A percentile compares a stretch with the other conserved stretches of the same genome.
Conservation (phyloP, 2,113 vertebrate species). For the Heterochromis multidens region DNA sequence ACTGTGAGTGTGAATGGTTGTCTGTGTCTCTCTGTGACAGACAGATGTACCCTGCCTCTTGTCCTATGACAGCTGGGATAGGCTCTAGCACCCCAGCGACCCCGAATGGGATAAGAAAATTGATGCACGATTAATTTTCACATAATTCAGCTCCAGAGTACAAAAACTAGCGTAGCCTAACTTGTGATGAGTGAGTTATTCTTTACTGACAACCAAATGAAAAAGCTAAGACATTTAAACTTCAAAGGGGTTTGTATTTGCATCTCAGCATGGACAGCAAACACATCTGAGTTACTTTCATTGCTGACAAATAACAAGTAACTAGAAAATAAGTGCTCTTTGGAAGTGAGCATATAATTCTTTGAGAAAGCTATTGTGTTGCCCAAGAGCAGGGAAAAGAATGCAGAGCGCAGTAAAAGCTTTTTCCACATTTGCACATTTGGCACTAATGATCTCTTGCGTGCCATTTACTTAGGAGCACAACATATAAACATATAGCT, state of each 20-base stretch:
- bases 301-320: not conserved
- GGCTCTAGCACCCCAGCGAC: too few relatives aligned
- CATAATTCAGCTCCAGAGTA: not conserved
- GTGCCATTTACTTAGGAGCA: not conserved
- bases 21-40: not conserved
- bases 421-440: not conserved
- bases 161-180: not conserved
- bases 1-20: not conserved
- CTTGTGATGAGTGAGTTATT: not conserved
- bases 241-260: not conserved
- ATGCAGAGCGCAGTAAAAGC: not conserved
- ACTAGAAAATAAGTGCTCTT: not conserved
- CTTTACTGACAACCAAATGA: not conserved
- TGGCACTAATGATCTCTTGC: not conserved
- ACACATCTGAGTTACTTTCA: not conserved
- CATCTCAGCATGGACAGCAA: accelerated
- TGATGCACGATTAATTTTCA: not conserved
- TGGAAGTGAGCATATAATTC: not conserved
- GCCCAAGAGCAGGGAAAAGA: not conserved
- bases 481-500: not conserved
- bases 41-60: not conserved
- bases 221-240: not conserved
- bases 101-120: not conserved
- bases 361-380: not conserved
- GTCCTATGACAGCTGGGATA: not conserved